Percentiles rank a stretch among this genome's conserved stretches.
Conservation (phyloP, 1,140 invertebrate species). For the Hesperophylax magnus region DNA sequence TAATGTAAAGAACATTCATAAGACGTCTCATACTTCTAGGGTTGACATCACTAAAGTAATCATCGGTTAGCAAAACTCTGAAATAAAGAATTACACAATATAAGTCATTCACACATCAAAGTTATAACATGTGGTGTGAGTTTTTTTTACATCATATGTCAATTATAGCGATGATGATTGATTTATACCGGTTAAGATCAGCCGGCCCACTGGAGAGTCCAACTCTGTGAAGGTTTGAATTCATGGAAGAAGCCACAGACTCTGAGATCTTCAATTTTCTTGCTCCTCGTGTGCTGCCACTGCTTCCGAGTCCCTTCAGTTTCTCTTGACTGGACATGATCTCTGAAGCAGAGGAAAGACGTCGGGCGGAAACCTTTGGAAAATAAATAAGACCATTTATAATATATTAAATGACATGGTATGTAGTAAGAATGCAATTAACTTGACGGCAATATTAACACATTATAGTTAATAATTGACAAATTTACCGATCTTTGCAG, state of each 20-base stretch:
- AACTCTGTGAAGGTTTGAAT: conserved; percentile 82
- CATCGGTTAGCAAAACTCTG: conserved; percentile 90
- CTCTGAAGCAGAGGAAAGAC: conserved; percentile 84
- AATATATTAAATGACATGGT: too few species aligned
- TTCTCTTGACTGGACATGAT: conserved; percentile 82
- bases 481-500: conserved; percentile 66
- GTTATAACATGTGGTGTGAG: too few species aligned
- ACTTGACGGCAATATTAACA: too few species aligned
- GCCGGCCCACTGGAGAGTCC: conserved; percentile 51
- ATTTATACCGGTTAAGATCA: conserved; percentile 51
- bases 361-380: conserved; percentile 75
- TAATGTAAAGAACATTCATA: conserved; percentile 98
- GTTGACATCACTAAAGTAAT: conserved; percentile 98
- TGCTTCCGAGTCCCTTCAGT: conserved; percentile 50
- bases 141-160: too few species aligned
- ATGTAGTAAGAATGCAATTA: too few species aligned
- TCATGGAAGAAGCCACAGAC: conserved; percentile 90
- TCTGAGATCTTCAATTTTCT: conserved; percentile 86
- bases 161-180: too few species aligned
- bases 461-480: neutral
- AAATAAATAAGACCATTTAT: too few species aligned
- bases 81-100: conserved; percentile 34
- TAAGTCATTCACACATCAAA: too few species aligned
- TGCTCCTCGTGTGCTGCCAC: conserved; percentile 40
- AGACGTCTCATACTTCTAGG: conserved; percentile 95